A percentile compares a stretch with the other conserved stretches of the same genome.
Conservation (phyloP, 1,140 invertebrate genomes). For the Mylabris phalerata region DNA sequence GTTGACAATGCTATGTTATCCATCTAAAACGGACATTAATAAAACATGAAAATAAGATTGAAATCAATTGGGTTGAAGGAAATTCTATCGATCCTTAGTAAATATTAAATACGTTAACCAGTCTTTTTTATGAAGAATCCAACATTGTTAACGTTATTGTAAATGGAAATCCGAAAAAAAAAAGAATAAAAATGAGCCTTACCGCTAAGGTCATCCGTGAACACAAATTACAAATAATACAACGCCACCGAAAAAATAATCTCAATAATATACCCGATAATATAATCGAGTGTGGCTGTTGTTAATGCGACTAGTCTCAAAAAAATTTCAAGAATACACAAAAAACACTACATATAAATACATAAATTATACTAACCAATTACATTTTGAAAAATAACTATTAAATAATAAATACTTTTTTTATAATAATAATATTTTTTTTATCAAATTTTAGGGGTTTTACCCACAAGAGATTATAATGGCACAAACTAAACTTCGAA, state of each 20-base stretch:
- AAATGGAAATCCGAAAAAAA: no score
- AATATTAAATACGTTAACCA: no score
- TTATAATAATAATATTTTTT: slow-evolving; percentile 1
- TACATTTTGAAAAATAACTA: background rate
- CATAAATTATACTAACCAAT: slow-evolving; percentile 23
- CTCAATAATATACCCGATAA: background rate
- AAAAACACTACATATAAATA: slow-evolving; percentile 40
- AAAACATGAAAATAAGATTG: no score
- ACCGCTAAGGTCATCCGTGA: slow-evolving; percentile 19
- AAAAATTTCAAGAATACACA: slow-evolving; percentile 30
- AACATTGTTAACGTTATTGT: no score
- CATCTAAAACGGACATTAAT: no score
- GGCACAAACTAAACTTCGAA: slow-evolving; percentile 34
- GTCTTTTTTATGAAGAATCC: no score
- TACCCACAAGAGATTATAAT: slow-evolving; percentile 30
- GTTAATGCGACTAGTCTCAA: slow-evolving; percentile 35
- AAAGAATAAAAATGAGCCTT: slow-evolving; percentile 11
- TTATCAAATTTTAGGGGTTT: slow-evolving; percentile 33
- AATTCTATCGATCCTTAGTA: no score
- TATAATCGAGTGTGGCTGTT: slow-evolving; percentile 19
- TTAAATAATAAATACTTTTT: background rate
- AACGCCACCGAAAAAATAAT: slow-evolving; percentile 25
- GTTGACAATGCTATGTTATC: no score
- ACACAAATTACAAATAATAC: slow-evolving; percentile 33
- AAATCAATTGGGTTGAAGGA: no score